A percentile compares a stretch with the other conserved stretches of the same genome.
These are phyloP conservation scores for Macaca nemestrina DNA, from an alignment of 2,113 vertebrate genomes.

Conservation along the genomic window DNA sequence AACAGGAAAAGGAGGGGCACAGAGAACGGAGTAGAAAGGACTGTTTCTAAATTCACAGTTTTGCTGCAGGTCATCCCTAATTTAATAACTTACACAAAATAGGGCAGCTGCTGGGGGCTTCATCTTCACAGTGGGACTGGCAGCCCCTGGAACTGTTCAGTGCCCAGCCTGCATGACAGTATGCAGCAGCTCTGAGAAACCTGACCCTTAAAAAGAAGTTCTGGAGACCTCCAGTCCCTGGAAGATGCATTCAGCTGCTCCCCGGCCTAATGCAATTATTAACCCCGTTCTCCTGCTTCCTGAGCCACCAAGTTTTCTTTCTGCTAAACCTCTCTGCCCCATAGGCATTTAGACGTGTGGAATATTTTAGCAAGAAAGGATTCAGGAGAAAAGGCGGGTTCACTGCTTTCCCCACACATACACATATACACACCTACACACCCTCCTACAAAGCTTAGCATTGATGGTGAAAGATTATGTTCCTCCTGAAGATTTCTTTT, in stretches of 20 bases:
- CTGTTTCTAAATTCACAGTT: background rate
- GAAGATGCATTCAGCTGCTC: background rate
- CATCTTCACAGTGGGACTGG: background rate
- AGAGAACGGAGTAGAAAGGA: background rate
- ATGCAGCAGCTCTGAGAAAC: background rate
- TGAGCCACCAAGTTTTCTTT: slow-evolving; percentile 31
- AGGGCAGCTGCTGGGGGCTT: background rate
- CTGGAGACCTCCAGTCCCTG: background rate
- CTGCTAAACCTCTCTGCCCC: background rate
- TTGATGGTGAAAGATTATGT: background rate
- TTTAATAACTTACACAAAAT: background rate
- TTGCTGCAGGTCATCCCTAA: background rate
- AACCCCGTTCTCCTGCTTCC: slow-evolving; percentile 36
- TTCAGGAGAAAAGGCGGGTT: background rate
- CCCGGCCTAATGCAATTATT: background rate
- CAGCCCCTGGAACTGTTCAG: background rate
- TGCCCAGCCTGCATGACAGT: background rate
- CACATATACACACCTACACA: background rate
- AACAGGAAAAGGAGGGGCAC: background rate
- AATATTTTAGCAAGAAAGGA: slow-evolving; percentile 20
- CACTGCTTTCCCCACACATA: background rate
- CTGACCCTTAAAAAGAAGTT: background rate
- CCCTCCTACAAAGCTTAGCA: background rate
- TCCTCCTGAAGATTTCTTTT: background rate
- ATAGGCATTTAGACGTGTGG: background rate